phyloP scores from a whole-genome alignment of 2,888 invertebrate species.

The Calameuta idolon region DNA sequence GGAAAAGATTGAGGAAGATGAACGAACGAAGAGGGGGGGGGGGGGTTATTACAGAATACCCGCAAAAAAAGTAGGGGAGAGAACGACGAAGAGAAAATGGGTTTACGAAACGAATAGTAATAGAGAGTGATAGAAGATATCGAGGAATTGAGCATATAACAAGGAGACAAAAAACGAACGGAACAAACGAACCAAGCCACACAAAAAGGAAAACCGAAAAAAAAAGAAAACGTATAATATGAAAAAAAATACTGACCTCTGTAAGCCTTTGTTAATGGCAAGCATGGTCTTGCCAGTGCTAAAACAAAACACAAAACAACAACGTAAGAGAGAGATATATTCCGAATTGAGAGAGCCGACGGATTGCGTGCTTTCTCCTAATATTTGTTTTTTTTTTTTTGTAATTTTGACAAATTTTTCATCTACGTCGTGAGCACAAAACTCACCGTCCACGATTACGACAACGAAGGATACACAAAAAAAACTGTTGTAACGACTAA shows the following conservation, averaged over 20 bases:
- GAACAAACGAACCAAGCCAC: slow-evolving; percentile 19
- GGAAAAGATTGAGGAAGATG: background rate
- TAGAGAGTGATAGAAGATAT: background rate
- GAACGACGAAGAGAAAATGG: slow-evolving; percentile 15
- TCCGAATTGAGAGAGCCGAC: slow-evolving; percentile 7
- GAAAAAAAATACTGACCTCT: slow-evolving; percentile 77
- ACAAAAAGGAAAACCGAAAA: slow-evolving; percentile 31
- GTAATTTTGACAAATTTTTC: slow-evolving; percentile 32
- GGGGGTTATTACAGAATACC: background rate
- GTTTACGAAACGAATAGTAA: background rate
- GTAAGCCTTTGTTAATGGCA: slow-evolving; percentile 88
- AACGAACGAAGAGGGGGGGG: slow-evolving; percentile 8
- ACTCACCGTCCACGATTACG: background rate
- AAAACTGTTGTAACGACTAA: background rate
- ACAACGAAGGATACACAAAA: background rate
- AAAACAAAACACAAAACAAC: slow-evolving; percentile 73
- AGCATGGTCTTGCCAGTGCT: slow-evolving; percentile 86
- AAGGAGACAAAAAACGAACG: background rate
- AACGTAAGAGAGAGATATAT: slow-evolving; percentile 55
- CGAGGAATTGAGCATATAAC: background rate
- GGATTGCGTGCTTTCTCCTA: slow-evolving; percentile 8
- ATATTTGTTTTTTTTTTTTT: slow-evolving; percentile 18
- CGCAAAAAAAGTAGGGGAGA: slow-evolving; percentile 13
- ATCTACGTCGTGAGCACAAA: background rate
- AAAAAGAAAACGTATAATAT: slow-evolving; percentile 47